A percentile compares a stretch with the other conserved stretches of the same genome.
These are phyloP conservation scores for Zonitis immaculata DNA, from an alignment of 2,888 invertebrate species.

Conservation along the genomic window DNA sequence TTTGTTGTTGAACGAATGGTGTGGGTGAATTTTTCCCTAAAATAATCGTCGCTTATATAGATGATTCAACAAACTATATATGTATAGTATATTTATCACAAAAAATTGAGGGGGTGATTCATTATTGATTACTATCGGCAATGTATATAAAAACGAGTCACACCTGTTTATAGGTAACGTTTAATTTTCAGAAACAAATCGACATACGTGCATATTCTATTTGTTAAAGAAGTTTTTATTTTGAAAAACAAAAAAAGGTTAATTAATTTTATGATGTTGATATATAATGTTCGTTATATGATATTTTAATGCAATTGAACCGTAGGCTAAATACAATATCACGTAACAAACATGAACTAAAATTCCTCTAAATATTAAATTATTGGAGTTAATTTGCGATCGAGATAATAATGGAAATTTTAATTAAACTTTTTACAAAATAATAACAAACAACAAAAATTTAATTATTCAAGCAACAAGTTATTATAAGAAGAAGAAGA, in stretches of 20 bases:
- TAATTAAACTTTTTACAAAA: too few relatives aligned
- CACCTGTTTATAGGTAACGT: not conserved
- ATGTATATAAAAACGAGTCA: not conserved
- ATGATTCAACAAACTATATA: not conserved
- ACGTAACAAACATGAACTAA: not conserved
- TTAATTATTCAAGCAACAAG: constrained; percentile 1
- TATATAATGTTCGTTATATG: not conserved
- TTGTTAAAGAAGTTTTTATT: too few relatives aligned
- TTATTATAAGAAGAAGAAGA: too few relatives aligned
- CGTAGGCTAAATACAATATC: not conserved
- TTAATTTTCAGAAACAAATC: too few relatives aligned
- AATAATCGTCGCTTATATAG: not conserved
- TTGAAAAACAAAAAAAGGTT: too few relatives aligned
- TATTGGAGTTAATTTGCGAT: too few relatives aligned
- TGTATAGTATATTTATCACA: too few relatives aligned
- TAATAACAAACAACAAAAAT: not conserved
- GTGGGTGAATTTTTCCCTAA: not conserved
- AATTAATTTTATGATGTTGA: too few relatives aligned
- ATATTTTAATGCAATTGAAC: not conserved
- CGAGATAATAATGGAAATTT: too few relatives aligned
- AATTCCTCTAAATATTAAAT: not conserved
- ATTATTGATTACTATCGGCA: constrained; percentile 19
- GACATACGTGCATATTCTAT: too few relatives aligned
- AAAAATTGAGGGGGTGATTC: constrained; percentile 17
- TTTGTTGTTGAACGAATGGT: too few relatives aligned